A percentile compares a stretch with the other conserved stretches of the same genome.
These are phyloP conservation scores for Ageneiosus marmoratus DNA, from an alignment of 2,113 vertebrate genomes.

Conservation along the genomic window DNA sequence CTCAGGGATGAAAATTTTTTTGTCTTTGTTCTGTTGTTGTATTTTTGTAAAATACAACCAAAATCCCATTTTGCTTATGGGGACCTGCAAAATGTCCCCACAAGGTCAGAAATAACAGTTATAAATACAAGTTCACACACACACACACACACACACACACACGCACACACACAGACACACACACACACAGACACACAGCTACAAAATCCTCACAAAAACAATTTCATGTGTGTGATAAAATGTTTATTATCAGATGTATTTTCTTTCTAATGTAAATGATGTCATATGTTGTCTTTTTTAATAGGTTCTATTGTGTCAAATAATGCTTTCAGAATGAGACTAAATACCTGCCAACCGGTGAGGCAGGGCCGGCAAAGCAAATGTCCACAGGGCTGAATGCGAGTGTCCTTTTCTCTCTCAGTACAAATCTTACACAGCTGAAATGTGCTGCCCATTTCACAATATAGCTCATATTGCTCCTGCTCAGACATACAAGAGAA, in stretches of 20 bases:
- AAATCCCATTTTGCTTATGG: no score
- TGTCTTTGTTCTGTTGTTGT: no score
- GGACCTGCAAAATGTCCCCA: no score
- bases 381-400: constrained; percentile 84
- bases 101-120: no score
- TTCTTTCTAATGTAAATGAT: background rate
- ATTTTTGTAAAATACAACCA: no score
- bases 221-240: background rate
- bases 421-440: constrained; percentile 88
- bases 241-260: background rate
- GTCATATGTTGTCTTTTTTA: background rate
- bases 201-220: background rate
- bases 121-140: no score
- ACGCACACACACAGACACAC: no score
- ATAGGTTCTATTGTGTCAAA: background rate
- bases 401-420: constrained; percentile 79
- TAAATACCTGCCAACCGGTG: constrained; percentile 75
- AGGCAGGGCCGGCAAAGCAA: constrained; percentile 82
- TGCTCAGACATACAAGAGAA: constrained; percentile 42
- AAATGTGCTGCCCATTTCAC: constrained; percentile 84
- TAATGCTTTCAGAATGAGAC: background rate
- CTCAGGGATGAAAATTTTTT: no score
- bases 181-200: background rate
- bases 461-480: constrained; percentile 86
- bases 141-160: no score